Evolutionary conservation across 2,888 invertebrate genomes (phyloP).

Genomic region (Agrochola macilenta): DNA sequence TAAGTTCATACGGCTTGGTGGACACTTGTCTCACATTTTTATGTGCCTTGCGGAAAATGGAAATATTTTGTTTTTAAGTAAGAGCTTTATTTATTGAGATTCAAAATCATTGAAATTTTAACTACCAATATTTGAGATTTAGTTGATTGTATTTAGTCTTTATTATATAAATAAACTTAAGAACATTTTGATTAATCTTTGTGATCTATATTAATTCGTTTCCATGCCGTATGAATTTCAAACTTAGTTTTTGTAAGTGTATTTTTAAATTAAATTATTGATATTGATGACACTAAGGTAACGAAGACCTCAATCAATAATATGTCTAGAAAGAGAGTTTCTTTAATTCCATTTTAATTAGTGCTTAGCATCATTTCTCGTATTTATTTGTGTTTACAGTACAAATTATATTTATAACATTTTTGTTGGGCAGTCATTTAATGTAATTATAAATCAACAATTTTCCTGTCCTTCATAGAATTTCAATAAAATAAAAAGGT

Average conservation of each 20-base stretch:
- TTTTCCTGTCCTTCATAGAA: conserved; percentile 1
- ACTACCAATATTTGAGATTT: conserved; percentile 7
- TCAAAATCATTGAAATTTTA: not conserved
- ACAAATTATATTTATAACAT: conserved; percentile 58
- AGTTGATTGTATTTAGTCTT: not conserved
- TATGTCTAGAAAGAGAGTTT: not conserved
- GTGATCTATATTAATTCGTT: conserved; percentile 3
- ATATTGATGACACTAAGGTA: conserved; percentile 2
- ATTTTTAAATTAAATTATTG: conserved; percentile 28
- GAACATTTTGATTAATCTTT: not conserved
- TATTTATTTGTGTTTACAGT: conserved; percentile 49
- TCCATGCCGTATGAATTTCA: conserved; percentile 32
- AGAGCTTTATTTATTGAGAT: conserved; percentile 13
- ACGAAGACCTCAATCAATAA: conserved; percentile 18
- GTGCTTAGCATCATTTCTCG: not conserved
- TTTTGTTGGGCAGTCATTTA: conserved; percentile 19
- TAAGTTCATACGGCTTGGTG: conserved; percentile 34
- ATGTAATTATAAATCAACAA: conserved; percentile 16
- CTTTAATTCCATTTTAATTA: conserved; percentile 21
- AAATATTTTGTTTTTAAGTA: no score
- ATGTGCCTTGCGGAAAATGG: no score
- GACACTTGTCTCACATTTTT: not conserved
- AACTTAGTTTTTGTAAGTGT: conserved; percentile 9
- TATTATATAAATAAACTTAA: no score
- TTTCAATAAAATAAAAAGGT: conserved; percentile 45